Base-by-base conservation (phyloP, 2,888 invertebrate genomes). In the Camptogramma bilineatum region DNA sequence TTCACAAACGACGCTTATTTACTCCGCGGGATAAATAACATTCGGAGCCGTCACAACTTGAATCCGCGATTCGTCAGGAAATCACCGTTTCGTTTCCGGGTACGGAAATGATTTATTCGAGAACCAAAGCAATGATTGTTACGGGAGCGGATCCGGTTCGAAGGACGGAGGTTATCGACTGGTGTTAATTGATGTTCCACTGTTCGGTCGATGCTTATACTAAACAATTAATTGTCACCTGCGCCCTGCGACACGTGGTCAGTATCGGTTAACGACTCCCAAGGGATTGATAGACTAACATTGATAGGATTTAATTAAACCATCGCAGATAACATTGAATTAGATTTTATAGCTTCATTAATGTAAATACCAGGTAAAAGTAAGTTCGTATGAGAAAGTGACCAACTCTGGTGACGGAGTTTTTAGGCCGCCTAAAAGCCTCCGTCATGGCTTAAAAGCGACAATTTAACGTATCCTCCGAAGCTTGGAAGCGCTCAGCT, bases 41-140 rank as follows among this genome's bases (percentile, higher is more conserved):
- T 44, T 52, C 10, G 34, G 18, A 44, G 44, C 51, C 52, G 39
- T 53, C 53, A 48, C n/a, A 50, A 57, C 39, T 57, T 57, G 39
- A 50, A 57, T 17, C 46, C 16, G 10, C 19, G 21, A 24, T 24
- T 16, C 46, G 46, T 18, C 31, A 17, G 51, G 24, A 34, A 60
- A 24, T 58, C 16, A 18, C 48, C 48, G 60, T 9, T 50, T 34
- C 34, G 48, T 52, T 52, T 21, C 52, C 47, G 34, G n/a, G 31
- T 39, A 2, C 17, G 18, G 39, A 50, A 48, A 9, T 17, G 16
- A 44, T 54, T 54, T 54, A 53, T 42, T 53, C 42, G 8, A 21
- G 19, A n/a, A 44, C 17, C 44, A 17, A 44, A 44, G 44, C 44
- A 17, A 44, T 44, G 13, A 17, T 17, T 17, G 44, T 44, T 44